Evolutionary conservation across 92 coral and sea anemone species (phyloP), one percentile per base, ranked within the genome.

Genomic region (Pocillopora meandrina): DNA sequence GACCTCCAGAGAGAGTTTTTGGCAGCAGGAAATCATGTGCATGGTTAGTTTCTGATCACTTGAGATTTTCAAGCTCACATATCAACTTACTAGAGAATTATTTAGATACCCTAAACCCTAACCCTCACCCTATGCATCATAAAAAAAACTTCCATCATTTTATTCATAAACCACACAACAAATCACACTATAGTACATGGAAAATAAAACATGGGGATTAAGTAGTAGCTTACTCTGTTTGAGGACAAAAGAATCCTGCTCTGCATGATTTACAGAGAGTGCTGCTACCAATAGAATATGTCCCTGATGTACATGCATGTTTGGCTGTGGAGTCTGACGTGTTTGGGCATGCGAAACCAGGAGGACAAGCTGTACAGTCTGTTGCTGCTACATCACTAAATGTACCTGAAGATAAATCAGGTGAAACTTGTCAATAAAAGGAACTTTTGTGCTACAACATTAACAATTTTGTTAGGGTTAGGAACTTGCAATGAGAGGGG

Each of bases 311-410:
- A 59, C 98, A 96, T 0, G 35, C 9, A 9, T 59, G 16, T 56
- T 52, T 80, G 11, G 82, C 79, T 19, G 78, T 49, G 76, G 95
- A 85, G 63, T 71, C 93, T 47, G 98, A 73, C 0, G 90, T 80
- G 80, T 96, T 92, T 26, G 98, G 93, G 68, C 98, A 96, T 61
- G 79, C 88, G 58, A 31, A 84, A n/a, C 98, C 98, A 52, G 98
- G 96, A 14, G 85, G 89, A 71, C 98, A 96, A 21, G 76, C 65
- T 26, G 88, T 92, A 81, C 98, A 96, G 23, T 79, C 20, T 9
- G 92, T 86, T 1, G 89, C 89, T 71, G 89, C 91, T 17, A 57
- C 82, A 55, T 73, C 84, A 83, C 98, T 96, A 90, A 68, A 91
- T 57, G 95, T 85, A 20, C 98, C 98, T 95, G 81, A 26, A 81